Base-by-base conservation (phyloP, 2,888 invertebrate species). In the Drosophila bunnanda region DNA sequence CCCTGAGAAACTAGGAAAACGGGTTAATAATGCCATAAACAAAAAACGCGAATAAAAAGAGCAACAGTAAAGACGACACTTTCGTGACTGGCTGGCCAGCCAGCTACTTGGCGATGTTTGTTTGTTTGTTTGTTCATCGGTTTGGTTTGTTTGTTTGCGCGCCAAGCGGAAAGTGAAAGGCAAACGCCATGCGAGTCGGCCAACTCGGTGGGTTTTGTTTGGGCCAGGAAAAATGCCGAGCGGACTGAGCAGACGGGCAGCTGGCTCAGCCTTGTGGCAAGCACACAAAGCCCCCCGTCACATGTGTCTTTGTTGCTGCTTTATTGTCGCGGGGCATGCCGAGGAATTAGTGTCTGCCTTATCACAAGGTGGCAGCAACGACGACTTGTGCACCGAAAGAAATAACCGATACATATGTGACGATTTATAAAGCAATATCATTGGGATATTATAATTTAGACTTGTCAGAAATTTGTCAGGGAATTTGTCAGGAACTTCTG, bases 1-100 rank as follows among this genome's bases (percentile, higher is more conserved):
- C 72, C 41, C 62, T 74, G 68, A 67, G 76, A 66, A 65, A 89
- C 75, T 85, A 89, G 84, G 84, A 85, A 85, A 85, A 85, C 85
- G 86, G 89, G 85, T 85, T 89, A 88, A 85, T 85, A 89, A 89
- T 85, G 89, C 88, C 86, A 85, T 89, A 84, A 84, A 75, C 69
- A 65, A 58, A 59, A 68, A 58, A 54, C 32, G 39, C 7, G 44
- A 48, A 58, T 34, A 53, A 50, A 53, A 57, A 34, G 36, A 58
- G 77, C 80, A 66, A 69, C 48, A 73, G 69, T 79, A 89, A 88
- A 85, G 89, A 89, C 89, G 85, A 89, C 84, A 85, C 89, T 88
- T 79, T 85, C 84, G 84, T 85, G 88, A 85, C 84, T 89, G 61
- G 85, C 82, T 71, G 32, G 82, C 73, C 73, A 39, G 79, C 67